These are phyloP conservation scores for Scaptomyza parva DNA, from an alignment of 2,888 invertebrate genomes.

Conservation along the genomic window DNA sequence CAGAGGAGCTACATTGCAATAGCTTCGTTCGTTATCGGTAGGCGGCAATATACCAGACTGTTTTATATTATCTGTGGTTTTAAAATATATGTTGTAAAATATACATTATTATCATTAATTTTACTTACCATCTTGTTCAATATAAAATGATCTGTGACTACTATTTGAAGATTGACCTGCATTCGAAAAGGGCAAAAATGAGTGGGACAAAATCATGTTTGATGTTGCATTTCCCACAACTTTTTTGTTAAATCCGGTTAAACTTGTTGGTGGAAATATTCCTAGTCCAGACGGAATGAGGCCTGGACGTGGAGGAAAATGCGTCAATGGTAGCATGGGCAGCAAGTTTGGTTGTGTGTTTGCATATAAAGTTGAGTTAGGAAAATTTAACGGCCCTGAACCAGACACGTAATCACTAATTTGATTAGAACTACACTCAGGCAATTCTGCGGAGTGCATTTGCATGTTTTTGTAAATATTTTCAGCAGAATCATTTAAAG, in stretches of 20 bases:
- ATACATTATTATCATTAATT: not conserved
- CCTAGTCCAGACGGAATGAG: slow-evolving; percentile 86
- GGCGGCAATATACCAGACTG: slow-evolving; percentile 12
- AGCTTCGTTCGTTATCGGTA: slow-evolving; percentile 68
- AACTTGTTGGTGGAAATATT: slow-evolving; percentile 84
- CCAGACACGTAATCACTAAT: slow-evolving; percentile 3
- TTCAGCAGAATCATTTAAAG: slow-evolving; percentile 1
- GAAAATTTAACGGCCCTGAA: not conserved
- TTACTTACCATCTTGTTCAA: slow-evolving; percentile 36
- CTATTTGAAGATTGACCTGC: slow-evolving; percentile 5
- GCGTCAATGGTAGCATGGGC: slow-evolving; percentile 78
- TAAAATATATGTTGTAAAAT: slow-evolving; percentile 6
- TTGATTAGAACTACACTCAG: slow-evolving; percentile 1
- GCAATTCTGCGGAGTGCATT: not conserved
- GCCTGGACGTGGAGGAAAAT: slow-evolving; percentile 86
- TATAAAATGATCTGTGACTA: slow-evolving; percentile 9
- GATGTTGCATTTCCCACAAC: not conserved
- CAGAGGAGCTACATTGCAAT: slow-evolving; percentile 84
- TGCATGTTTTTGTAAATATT: slow-evolving; percentile 2
- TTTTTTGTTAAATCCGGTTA: slow-evolving; percentile 57
- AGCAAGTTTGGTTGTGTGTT: slow-evolving; percentile 74
- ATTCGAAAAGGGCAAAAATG: slow-evolving; percentile 47
- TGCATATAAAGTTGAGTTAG: slow-evolving; percentile 19
- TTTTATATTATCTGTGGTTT: slow-evolving; percentile 24
- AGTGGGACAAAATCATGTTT: slow-evolving; percentile 39